Conservation (phyloP, 53 echinoderm and acorn worm genomes). For the Actinopyga echinites region DNA sequence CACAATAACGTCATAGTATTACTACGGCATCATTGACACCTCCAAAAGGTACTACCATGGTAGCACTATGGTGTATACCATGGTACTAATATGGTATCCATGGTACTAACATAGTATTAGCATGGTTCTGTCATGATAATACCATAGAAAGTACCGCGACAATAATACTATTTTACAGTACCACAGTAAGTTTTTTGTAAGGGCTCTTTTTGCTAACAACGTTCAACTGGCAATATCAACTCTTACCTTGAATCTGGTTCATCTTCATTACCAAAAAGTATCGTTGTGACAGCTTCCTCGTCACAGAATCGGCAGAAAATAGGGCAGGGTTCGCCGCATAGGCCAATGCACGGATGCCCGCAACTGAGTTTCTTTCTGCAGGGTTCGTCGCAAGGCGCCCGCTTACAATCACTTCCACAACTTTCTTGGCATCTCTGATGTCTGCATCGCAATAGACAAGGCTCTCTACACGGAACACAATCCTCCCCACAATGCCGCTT, state of each 20-base stretch:
- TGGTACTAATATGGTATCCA: too few relatives aligned
- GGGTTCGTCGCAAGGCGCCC: constrained; percentile 53
- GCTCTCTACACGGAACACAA: constrained; percentile 52
- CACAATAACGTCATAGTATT: too few relatives aligned
- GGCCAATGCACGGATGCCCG: constrained; percentile 69
- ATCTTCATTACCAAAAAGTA: constrained; percentile 75
- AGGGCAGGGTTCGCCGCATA: constrained; percentile 91
- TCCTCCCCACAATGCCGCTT: constrained; percentile 48
- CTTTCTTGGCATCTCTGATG: constrained; percentile 46
- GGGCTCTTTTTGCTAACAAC: background rate
- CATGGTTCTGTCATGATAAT: too few relatives aligned
- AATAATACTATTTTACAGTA: too few relatives aligned
- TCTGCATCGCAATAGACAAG: constrained; percentile 56
- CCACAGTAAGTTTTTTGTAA: too few relatives aligned
- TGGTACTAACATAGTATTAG: too few relatives aligned
- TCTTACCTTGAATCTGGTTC: constrained; percentile 55
- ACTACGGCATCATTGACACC: too few relatives aligned
- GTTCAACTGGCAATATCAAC: background rate
- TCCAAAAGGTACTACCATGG: too few relatives aligned
- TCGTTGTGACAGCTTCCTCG: constrained; percentile 53
- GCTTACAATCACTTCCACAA: constrained; percentile 47
- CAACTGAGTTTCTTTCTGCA: constrained; percentile 58
- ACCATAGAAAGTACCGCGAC: too few relatives aligned
- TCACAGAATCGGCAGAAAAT: constrained; percentile 65
- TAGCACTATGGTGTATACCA: too few relatives aligned